Evolutionary conservation across 1,140 invertebrate genomes (phyloP), one percentile per base, ranked within the genome.

Genomic region (Drosophila pallidifrons): DNA sequence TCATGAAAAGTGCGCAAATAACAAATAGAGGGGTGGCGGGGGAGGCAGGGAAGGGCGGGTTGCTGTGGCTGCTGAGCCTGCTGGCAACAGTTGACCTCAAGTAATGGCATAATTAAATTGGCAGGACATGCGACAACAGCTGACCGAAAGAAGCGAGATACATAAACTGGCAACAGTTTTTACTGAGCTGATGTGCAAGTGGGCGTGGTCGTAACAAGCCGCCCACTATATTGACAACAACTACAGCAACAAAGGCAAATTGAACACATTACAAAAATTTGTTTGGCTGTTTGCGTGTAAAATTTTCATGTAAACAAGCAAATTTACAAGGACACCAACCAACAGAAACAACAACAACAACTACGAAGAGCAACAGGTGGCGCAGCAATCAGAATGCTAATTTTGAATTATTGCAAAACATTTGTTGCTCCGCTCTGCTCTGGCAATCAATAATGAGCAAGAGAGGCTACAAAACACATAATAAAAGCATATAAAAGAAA

Each of bases 31-130:
- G n/a, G 15, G 1, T 11, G 7, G 5, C 4, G 49, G 49, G 11
- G 5, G 52, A n/a, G 13, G 20, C 3, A 3, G 3, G 20, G 20
- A n/a, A n/a, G 20, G 20, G 20, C 0, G 3, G 6, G 35, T 52
- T 13, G 65, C 8, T 10, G 43, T 11, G 43, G 43, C 35, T 45
- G 11, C 15, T 25, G 41, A 30, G 8, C 13, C 2, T 51, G 52
- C 51, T 55, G 28, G 52, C 52, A 35, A 55, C 52, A 45, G 46
- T 79, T 71, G 76, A 76, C 69, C 59, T 65, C 77, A 85, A 87
- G 79, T 86, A 86, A 86, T 87, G 58, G 75, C 76, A 82, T 87
- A 79, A 86, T 86, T 87, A 82, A 86, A 86, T 86, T 86, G 82
- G 76, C 76, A 71, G 60, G 65, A 60, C 47, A 69, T 47, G 51